phyloP scores from a whole-genome alignment of 2,113 vertebrate genomes.

The Pygoscelis adeliae region DNA sequence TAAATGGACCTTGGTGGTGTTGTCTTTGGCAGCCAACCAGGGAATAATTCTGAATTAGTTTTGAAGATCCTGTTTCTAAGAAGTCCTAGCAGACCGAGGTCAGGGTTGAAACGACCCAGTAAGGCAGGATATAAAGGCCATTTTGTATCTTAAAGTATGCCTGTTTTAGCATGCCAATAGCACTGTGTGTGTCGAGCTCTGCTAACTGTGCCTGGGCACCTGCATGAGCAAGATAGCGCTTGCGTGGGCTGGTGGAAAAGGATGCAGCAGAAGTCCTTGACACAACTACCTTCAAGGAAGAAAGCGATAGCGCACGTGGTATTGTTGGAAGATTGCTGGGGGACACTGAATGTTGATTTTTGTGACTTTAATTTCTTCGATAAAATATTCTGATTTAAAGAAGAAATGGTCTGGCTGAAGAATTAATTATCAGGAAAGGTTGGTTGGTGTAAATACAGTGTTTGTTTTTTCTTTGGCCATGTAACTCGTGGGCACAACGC shows the following conservation, averaged over 20 bases:
- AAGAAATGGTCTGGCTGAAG: not conserved
- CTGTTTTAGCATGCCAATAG: not conserved
- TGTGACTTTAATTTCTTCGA: not conserved
- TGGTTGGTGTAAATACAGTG: not conserved
- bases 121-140: not conserved
- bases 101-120: not conserved
- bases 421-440: not conserved
- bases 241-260: not conserved
- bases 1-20: not conserved
- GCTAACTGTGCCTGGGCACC: not conserved
- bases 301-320: not conserved
- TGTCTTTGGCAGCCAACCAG: slow-evolving; percentile 13
- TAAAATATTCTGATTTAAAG: not conserved
- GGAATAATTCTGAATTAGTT: not conserved
- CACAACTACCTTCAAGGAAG: not conserved
- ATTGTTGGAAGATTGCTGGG: not conserved
- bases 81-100: not conserved
- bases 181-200: not conserved
- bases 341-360: not conserved
- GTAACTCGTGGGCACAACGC: not conserved
- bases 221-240: not conserved
- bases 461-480: not conserved
- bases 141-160: not conserved
- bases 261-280: not conserved
- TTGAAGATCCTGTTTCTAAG: not conserved